phyloP scores from a whole-genome alignment of 2,113 vertebrate species.

The Eurypyga helias region DNA sequence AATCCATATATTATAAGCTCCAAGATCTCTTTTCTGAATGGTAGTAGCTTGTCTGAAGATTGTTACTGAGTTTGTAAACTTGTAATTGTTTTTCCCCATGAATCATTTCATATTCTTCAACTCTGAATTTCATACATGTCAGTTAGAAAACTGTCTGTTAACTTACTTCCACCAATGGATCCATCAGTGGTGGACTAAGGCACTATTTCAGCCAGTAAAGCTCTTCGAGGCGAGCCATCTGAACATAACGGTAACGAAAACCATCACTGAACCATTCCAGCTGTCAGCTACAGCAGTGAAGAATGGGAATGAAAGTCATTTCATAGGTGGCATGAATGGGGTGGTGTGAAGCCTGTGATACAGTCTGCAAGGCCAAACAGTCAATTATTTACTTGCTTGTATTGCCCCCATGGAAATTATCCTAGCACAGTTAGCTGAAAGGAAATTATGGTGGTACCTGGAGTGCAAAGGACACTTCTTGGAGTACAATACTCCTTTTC shows the following conservation, averaged over 20 bases:
- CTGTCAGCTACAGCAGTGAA: neutral
- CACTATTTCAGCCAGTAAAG: neutral
- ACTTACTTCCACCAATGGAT: neutral
- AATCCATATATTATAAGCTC: neutral
- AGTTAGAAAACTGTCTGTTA: neutral
- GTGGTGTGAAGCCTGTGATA: neutral
- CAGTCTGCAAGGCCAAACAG: neutral
- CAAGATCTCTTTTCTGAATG: neutral
- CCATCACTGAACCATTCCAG: neutral
- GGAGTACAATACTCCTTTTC: neutral
- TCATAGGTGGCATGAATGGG: neutral
- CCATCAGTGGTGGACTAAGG: neutral
- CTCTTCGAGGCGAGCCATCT: neutral
- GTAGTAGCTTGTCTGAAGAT: neutral
- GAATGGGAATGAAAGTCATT: neutral
- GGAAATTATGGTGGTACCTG: neutral
- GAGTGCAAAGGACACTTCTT: neutral
- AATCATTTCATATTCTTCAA: neutral
- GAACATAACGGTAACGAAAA: neutral
- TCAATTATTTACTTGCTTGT: neutral
- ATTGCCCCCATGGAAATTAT: neutral
- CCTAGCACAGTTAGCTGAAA: neutral
- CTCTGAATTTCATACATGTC: neutral
- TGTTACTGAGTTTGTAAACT: neutral
- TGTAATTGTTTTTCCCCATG: neutral